Conservation (phyloP, 1,140 invertebrate species). For the Camponotus floridanus region DNA sequence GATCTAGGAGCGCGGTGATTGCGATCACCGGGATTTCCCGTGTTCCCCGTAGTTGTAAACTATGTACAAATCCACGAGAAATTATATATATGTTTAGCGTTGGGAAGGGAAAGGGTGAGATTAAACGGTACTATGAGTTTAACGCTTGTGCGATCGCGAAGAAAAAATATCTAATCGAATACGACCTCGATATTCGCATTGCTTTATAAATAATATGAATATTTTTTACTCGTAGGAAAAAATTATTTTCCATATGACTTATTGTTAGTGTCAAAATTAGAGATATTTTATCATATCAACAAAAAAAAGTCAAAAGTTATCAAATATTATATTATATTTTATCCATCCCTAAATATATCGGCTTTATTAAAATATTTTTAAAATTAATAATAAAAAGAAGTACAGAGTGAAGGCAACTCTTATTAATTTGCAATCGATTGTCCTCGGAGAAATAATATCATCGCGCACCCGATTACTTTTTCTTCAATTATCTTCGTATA, state of each 20-base stretch:
- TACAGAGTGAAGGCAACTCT: neutral
- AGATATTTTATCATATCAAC: neutral
- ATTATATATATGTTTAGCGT: conserved; percentile 38
- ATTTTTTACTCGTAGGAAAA: neutral
- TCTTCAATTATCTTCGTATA: conserved; percentile 58
- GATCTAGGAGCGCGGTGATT: conserved; percentile 42
- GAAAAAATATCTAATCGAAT: neutral
- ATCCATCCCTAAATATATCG: neutral
- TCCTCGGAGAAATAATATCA: neutral
- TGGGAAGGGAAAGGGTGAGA: neutral
- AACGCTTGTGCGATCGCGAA: neutral
- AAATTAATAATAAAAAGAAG: neutral
- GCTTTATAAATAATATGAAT: neutral
- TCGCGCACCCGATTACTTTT: neutral
- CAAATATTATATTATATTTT: neutral
- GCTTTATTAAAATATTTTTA: neutral
- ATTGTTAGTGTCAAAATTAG: too few relatives aligned
- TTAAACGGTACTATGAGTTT: conserved; percentile 13
- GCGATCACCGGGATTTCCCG: conserved; percentile 52
- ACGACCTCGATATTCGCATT: neutral
- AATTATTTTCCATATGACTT: too few relatives aligned
- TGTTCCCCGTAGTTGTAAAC: conserved; percentile 38
- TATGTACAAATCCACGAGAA: conserved; percentile 50
- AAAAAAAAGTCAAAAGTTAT: neutral
- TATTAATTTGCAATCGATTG: conserved; percentile 19